Base-by-base conservation (phyloP, 53 echinoderm and acorn worm genomes). In the Antedon mediterranea region DNA sequence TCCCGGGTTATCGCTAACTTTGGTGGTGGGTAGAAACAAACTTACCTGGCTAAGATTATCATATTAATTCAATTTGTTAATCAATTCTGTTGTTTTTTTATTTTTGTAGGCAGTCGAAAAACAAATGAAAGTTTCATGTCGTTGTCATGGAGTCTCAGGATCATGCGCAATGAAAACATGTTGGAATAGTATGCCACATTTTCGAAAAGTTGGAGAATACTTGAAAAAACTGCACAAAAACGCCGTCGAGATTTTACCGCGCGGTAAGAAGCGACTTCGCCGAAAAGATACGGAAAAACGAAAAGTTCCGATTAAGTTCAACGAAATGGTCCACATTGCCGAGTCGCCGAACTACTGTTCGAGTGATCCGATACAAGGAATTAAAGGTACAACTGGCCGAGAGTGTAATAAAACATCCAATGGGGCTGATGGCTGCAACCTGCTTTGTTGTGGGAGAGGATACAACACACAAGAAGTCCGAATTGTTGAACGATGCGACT, bases 161-260 rank as follows among this genome's bases (percentile, higher is more conserved):
- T 97, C 97, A 0, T 97, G 97, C 43, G 85, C 90, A 15, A 33
- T 94, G 33, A 85, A 87, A 79, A 89, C 95, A 3, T 94, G 95
- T 79, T 94, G 95, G 95, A 89, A 85, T 37, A 85, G 85, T 28
- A 89, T 94, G 91, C 95, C 91, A 4, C 34, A 76, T 32, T 89
- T 94, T 79, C 79, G 77, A 29, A 79, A 79, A 14, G 80, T 94
- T 27, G 95, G 95, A 8, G 87, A 91, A 43, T 81, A 79, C 78
- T 77, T 88, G 74, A 97, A 97, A 43, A 30, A 31, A 32, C 83
- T 77, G 71, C 92, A 97, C 80, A 70, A 72, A 29, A 30, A 71
- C 0, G 84, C 92, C 2, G 80, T 91, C 3, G 91, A 87, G 43
- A 81, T 97, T 72, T 77, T 82, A 8, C 81, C 75, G 42, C 85